phyloP scores from a whole-genome alignment of 1,140 invertebrate genomes.

The Caenorhabditis elegans region WBcel235 BX284605.5:20899001-20899500 shows the following conservation, averaged over 20 bases:
- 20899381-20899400: neutral
- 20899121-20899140: no score
- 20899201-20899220: neutral
- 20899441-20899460: no score
- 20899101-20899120: no score
- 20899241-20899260: neutral
- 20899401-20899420: constrained; percentile 21
- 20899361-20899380: neutral
- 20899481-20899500: no score
- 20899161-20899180: neutral
- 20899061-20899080: constrained; percentile 48
- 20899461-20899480: no score
- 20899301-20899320: neutral
- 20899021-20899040: constrained; percentile 43
- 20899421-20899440: no score
- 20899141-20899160: no score
- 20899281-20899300: neutral
- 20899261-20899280: constrained; percentile 25
- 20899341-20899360: neutral
- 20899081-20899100: constrained; percentile 15
- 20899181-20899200: neutral
- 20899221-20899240: constrained; percentile 35
- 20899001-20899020: constrained; percentile 37
- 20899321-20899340: neutral
- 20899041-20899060: constrained; percentile 44